Base-by-base conservation (phyloP, 2,113 vertebrate genomes). In the Marmota monax region DNA sequence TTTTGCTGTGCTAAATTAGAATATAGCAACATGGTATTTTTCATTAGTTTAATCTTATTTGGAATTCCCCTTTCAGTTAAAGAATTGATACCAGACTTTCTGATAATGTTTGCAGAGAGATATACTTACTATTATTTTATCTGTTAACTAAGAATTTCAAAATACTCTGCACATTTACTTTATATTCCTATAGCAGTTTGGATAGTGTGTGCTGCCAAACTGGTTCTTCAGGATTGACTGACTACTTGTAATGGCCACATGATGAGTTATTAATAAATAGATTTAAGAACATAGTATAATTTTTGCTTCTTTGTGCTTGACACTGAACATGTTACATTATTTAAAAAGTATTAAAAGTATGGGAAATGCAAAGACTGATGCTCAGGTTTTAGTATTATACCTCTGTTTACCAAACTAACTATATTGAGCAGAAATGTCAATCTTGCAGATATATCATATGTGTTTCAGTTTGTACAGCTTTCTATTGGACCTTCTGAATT, bases 241-340 rank as follows among this genome's bases (percentile, higher is more conserved):
- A 32, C 92, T 11, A 53, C 51, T 69, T 34, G 22, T 39, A 45
- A 86, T 48, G 85, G 39, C 42, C 39, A 32, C 8, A 3, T 12
- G 17, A 4, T 56, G 12, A 56, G 79, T 69, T 25, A 48, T 83
- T 73, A 51, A 23, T 70, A 58, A 29, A 6, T 16, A 87, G 63
- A 72, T 82, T 34, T 72, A 39, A 70, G 70, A 92, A 51, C 29
- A 90, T 51, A 82, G 11, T 80, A 5, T 78, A 32, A 37, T 32
- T 83, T 74, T 94, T 93, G n/a, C 48, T 73, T 80, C 39, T 88
- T 86, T 94, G 39, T 89, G 39, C 58, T 79, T 84, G n/a, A 58
- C 42, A 56, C 8, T 61, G 76, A 92, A 61, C 27, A 9, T 45
- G 29, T 84, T 87, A 80, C 27, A 32, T 84, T 94, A 85, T 94